These are phyloP conservation scores for Polylopha cassiicola DNA, from an alignment of 2,888 invertebrate genomes.

Conservation along the genomic window DNA sequence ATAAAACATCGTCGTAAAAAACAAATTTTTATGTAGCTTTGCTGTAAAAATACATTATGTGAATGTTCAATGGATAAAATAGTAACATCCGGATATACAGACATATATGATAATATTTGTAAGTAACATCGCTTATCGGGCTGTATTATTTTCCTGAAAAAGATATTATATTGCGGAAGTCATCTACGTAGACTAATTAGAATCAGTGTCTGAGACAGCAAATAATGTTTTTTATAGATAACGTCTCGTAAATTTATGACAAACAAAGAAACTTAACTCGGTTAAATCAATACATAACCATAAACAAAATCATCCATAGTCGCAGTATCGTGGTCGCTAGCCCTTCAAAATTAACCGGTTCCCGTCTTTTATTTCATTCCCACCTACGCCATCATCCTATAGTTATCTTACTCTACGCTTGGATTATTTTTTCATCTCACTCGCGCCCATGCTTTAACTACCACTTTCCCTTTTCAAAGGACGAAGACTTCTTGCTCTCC, in stretches of 20 bases:
- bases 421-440: slow-evolving; percentile 73
- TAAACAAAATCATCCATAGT: slow-evolving; percentile 54
- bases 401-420: slow-evolving; percentile 53
- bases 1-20: too few relatives aligned
- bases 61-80: too few relatives aligned
- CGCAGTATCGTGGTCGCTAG: slow-evolving; percentile 57
- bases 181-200: too few relatives aligned
- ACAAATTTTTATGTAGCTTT: too few relatives aligned
- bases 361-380: slow-evolving; percentile 40
- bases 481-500: slow-evolving; percentile 59
- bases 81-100: too few relatives aligned
- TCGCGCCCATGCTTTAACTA: slow-evolving; percentile 64
- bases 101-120: too few relatives aligned
- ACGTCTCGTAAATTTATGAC: slow-evolving; percentile 16
- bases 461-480: slow-evolving; percentile 77
- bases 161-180: too few relatives aligned
- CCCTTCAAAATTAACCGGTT: slow-evolving; percentile 77
- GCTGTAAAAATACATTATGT: too few relatives aligned
- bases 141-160: too few relatives aligned
- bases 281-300: slow-evolving; percentile 59
- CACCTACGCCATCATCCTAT: slow-evolving; percentile 26
- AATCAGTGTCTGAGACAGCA: too few relatives aligned
- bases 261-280: slow-evolving; percentile 30
- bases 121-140: too few relatives aligned
- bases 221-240: too few relatives aligned